phyloP scores from a whole-genome alignment of 2,113 vertebrate species.

The Corythornis madagascariensis region DNA sequence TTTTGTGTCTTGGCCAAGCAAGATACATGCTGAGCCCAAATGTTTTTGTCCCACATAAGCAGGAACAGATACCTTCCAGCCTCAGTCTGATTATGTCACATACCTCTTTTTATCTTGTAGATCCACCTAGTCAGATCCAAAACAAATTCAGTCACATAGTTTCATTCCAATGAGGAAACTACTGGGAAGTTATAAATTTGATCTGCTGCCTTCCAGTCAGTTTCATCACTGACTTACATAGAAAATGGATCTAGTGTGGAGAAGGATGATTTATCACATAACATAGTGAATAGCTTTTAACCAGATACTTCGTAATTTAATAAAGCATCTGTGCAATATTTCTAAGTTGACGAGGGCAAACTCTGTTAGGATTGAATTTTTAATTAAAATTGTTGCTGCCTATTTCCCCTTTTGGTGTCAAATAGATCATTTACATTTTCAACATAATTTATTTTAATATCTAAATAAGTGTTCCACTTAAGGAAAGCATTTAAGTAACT shows the following conservation, averaged over 20 bases:
- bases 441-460: constrained; percentile 57
- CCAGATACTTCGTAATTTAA: constrained; percentile 42
- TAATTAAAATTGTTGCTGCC: constrained; percentile 55
- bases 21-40: background rate
- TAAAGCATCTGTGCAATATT: constrained; percentile 44
- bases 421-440: constrained; percentile 63
- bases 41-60: background rate
- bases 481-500: constrained; percentile 53
- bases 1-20: rapidly evolving
- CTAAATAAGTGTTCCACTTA: constrained; percentile 50
- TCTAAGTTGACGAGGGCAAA: constrained; percentile 32
- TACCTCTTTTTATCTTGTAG: background rate
- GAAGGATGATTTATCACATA: background rate
- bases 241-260: background rate
- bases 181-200: background rate
- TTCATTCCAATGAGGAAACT: background rate
- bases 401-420: constrained; percentile 57
- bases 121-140: background rate
- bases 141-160: background rate
- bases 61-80: background rate
- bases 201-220: background rate
- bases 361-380: constrained; percentile 54
- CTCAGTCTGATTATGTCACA: background rate
- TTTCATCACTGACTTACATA: background rate
- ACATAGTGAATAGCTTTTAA: background rate